phyloP scores from a whole-genome alignment of 2,113 vertebrate genomes.

The Nesogale talazaci region DNA sequence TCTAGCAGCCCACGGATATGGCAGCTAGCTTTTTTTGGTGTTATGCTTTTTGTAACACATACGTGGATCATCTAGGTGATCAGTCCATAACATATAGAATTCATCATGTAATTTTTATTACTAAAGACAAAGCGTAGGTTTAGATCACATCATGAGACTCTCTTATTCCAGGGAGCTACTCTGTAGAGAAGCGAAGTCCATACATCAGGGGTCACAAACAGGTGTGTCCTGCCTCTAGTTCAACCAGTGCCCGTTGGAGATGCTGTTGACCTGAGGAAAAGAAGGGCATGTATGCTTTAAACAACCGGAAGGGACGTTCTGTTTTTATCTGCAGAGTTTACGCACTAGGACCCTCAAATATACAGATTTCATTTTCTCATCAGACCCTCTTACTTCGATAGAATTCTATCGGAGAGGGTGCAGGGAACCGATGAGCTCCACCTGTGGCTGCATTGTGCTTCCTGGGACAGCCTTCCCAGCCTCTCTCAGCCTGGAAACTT shows the following conservation, averaged over 20 bases:
- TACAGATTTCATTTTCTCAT: not conserved
- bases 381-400: not conserved
- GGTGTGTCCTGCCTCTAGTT: conserved; percentile 24
- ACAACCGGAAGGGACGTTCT: conserved; percentile 56
- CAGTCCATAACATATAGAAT: conserved; percentile 46
- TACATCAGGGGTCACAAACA: conserved; percentile 70
- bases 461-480: not conserved
- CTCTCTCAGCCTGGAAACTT: not conserved
- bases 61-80: not conserved
- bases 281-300: conserved; percentile 57
- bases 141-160: conserved; percentile 68
- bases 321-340: conserved; percentile 63
- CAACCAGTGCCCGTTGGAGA: conserved; percentile 60
- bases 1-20: too few species aligned
- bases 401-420: not conserved
- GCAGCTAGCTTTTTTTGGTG: too few species aligned
- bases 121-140: conserved; percentile 66
- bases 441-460: not conserved
- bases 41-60: too few species aligned
- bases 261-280: conserved; percentile 45
- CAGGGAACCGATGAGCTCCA: not conserved
- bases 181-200: conserved; percentile 53
- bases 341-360: not conserved
- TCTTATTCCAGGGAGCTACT: conserved; percentile 75
- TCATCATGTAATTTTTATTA: conserved; percentile 69